Evolutionary conservation across 2,113 vertebrate species (phyloP), one percentile per base, ranked within the genome.

Genomic region (Siniperca knerii): DNA sequence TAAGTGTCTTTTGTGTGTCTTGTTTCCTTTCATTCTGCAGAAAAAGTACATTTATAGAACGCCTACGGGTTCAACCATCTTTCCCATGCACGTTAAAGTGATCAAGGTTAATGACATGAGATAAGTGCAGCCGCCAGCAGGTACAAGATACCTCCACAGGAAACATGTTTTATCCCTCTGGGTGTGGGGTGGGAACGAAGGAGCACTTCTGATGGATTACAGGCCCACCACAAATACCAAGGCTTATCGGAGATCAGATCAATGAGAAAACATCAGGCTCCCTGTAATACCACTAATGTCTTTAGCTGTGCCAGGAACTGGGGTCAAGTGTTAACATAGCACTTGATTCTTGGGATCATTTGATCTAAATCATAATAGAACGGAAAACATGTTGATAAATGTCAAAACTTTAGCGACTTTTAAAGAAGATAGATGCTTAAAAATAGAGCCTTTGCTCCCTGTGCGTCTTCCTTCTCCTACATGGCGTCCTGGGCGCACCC

Each of bases 171-270:
- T 46, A 61, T 81, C 68, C 87, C 87, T 77, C 40, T 62, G 83
- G 79, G 71, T 71, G 77, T 2, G 69, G 71, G 75, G 48, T 52
- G 67, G 76, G 76, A 90, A 79, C 35, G 25, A 82, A 72, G 42
- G 65, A 79, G 86, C 81, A n/a, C 77, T 77, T 81, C 40, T 87
- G 84, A 89, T 87, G 88, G 65, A 91, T 81, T 84, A 87, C 72
- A 89, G 70, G 81, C 87, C 79, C 64, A 54, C 48, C 40, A 37
- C 61, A 80, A 85, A 80, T 46, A 79, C 83, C 11, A 0, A 65
- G 75, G 61, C 82, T 90, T 89, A 84, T 75, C 79, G 77, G 84
- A 87, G 81, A 87, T 92, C 66, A 90, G 91, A 90, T 95, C 92
- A 90, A 92, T 93, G 90, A 79, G 87, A 84, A 84, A 65, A 84